Conservation (phyloP, 53 echinoderm and acorn worm species). For the Holothuria scabra region DNA sequence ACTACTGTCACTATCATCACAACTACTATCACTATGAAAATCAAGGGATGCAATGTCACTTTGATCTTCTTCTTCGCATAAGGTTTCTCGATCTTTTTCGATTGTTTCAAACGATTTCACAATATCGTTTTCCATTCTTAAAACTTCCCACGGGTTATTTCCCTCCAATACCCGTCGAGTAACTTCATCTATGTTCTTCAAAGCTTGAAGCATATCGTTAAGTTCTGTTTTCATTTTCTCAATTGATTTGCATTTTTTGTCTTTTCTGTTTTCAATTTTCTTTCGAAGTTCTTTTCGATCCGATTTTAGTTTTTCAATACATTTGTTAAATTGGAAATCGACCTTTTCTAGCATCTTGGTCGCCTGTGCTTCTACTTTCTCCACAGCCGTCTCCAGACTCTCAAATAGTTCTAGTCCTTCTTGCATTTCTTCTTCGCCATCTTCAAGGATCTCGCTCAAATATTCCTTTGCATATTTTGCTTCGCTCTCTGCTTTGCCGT, state of each 20-base stretch:
- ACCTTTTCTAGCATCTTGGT: neutral
- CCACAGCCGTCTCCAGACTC: neutral
- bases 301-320: neutral
- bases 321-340: neutral
- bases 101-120: too few species aligned
- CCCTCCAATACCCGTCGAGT: neutral
- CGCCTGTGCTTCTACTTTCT: neutral
- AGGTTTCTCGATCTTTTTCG: too few species aligned
- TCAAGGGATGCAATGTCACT: too few species aligned
- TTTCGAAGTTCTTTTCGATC: neutral
- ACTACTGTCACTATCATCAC: too few species aligned
- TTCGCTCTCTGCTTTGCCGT: neutral
- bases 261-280: neutral
- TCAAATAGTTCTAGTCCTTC: neutral
- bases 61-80: too few species aligned
- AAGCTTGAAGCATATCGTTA: neutral
- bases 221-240: too few species aligned
- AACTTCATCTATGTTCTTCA: conserved; percentile 1
- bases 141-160: conserved; percentile 19
- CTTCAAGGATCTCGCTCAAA: neutral
- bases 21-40: too few species aligned
- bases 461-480: neutral
- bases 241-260: neutral
- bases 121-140: conserved; percentile 10
- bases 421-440: neutral